A percentile compares a stretch with the other conserved stretches of the same genome.
phyloP scores from a whole-genome alignment of 2,113 vertebrate genomes.

The Cottus gobio region DNA sequence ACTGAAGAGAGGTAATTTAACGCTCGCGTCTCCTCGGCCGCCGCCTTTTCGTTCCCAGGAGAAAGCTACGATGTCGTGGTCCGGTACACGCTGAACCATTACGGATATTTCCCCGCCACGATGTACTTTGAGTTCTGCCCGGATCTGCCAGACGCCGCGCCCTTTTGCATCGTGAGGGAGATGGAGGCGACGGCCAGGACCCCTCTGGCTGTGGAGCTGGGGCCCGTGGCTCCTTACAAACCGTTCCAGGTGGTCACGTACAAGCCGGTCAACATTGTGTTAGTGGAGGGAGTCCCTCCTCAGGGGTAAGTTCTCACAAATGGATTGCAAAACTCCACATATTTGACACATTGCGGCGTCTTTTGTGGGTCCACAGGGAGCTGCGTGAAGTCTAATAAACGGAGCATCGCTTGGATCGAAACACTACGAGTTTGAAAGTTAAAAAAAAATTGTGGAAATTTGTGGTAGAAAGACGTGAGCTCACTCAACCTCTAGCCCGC shows the following conservation, averaged over 20 bases:
- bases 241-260: slow-evolving; percentile 67
- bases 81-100: slow-evolving; percentile 75
- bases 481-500: background rate
- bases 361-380: background rate
- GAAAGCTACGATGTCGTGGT: slow-evolving; percentile 80
- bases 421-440: background rate
- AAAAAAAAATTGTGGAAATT: too few species aligned
- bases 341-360: background rate
- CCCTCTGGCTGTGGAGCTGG: slow-evolving; percentile 83
- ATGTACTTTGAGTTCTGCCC: slow-evolving; percentile 87
- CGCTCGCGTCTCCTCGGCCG: background rate
- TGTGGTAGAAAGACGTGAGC: too few species aligned
- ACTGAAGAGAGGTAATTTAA: background rate
- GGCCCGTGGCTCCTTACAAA: slow-evolving; percentile 83
- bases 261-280: slow-evolving; percentile 51
- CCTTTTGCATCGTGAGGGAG: slow-evolving; percentile 87
- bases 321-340: background rate
- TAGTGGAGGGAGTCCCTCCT: slow-evolving; percentile 85
- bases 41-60: slow-evolving; percentile 67
- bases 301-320: slow-evolving; percentile 71
- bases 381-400: background rate
- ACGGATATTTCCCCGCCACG: slow-evolving; percentile 83
- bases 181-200: slow-evolving; percentile 80
- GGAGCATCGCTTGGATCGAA: background rate
- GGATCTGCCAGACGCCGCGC: slow-evolving; percentile 49